These are phyloP conservation scores for Triplophysa dalaica DNA, from an alignment of 2,113 vertebrate genomes.

Conservation along the genomic window DNA sequence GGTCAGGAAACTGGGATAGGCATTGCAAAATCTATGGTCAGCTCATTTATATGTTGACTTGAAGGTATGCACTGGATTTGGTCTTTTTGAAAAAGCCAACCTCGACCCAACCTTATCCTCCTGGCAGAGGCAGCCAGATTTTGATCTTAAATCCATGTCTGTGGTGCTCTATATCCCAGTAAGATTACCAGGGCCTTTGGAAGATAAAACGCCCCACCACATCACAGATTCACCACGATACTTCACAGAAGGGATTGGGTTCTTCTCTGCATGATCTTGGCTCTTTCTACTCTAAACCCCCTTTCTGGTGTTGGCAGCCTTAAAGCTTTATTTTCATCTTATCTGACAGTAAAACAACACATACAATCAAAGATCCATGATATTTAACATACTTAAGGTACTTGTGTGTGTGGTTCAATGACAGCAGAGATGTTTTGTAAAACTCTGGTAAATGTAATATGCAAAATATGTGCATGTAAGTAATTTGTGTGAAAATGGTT, in stretches of 20 bases:
- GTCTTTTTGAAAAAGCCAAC: not conserved
- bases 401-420: no score
- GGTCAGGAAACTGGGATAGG: not conserved
- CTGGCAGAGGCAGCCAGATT: not conserved
- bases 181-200: constrained; percentile 9
- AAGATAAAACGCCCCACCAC: constrained; percentile 16
- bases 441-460: no score
- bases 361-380: no score
- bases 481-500: no score
- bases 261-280: not conserved
- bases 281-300: constrained; percentile 26
- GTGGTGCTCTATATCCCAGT: not conserved
- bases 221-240: constrained; percentile 15
- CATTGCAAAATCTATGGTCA: constrained; percentile 2
- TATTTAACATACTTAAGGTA: no score
- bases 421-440: no score
- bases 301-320: not conserved
- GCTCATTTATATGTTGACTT: not conserved
- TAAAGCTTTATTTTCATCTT: not conserved
- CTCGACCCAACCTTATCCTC: not conserved
- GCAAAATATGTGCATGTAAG: no score
- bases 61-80: not conserved
- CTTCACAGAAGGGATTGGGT: not conserved
- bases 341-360: no score
- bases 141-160: constrained; percentile 26